Conservation (phyloP, 2,888 invertebrate genomes). For the Molorchus minor region DNA sequence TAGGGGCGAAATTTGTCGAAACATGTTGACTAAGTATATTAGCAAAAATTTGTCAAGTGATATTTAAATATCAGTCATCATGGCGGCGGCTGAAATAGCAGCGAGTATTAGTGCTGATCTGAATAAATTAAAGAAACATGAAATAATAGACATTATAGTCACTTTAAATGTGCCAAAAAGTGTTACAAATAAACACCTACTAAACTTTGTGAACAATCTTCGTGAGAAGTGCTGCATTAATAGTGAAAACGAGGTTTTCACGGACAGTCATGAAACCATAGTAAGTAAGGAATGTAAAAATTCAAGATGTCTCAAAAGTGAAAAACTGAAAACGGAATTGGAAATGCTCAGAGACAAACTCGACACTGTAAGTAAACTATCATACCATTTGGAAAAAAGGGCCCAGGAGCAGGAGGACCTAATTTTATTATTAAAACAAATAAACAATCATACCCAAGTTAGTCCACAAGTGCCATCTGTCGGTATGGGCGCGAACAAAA, state of each 20-base stretch:
- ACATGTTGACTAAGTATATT: no score
- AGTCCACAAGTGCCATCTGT: no score
- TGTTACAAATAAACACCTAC: neutral
- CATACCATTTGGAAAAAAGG: neutral
- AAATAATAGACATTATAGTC: neutral
- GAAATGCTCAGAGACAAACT: neutral
- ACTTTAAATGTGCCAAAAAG: neutral
- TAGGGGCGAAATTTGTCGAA: no score
- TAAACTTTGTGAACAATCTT: neutral
- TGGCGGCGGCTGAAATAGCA: no score
- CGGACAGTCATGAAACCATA: neutral
- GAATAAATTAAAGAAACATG: no score
- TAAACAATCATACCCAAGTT: no score
- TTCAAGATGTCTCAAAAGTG: neutral
- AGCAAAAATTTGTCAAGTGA: no score
- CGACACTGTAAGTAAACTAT: neutral
- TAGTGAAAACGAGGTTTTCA: neutral
- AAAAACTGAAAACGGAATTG: neutral
- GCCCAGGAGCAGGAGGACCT: neutral
- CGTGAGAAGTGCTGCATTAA: neutral
- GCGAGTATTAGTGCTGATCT: no score
- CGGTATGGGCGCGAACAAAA: no score
- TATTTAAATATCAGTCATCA: no score
- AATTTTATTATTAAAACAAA: neutral
- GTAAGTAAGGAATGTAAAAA: neutral